These are phyloP conservation scores for Adineta ricciae DNA, from an alignment of 2,888 invertebrate species.

Conservation along the genomic window DNA sequence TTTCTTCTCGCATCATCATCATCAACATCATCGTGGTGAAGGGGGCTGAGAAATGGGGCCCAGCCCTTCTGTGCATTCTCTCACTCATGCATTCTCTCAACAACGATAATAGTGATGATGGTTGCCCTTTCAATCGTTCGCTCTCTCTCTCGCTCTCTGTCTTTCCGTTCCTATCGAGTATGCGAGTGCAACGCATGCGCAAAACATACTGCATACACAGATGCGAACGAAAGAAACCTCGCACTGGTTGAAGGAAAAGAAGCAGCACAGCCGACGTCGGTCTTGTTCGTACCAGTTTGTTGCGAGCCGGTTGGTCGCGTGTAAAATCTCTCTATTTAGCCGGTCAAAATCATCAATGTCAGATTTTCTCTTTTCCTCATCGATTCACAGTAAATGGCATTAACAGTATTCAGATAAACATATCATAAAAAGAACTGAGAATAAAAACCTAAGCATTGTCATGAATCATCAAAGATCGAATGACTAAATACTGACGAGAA, in stretches of 20 bases:
- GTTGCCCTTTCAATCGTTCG: background rate
- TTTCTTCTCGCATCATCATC: background rate
- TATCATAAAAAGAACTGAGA: background rate
- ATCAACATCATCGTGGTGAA: background rate
- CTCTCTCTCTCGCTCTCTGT: background rate
- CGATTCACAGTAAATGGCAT: background rate
- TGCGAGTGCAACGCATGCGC: background rate
- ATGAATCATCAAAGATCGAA: background rate
- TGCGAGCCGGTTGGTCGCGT: conserved; percentile 1
- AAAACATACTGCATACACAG: background rate
- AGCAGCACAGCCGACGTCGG: background rate
- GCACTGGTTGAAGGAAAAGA: background rate
- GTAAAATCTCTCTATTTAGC: background rate
- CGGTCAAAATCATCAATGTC: background rate
- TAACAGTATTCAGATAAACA: background rate
- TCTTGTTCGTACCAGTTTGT: conserved; percentile 13
- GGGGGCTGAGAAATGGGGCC: background rate
- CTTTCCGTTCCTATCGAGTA: background rate
- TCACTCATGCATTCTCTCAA: background rate
- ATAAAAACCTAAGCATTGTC: background rate
- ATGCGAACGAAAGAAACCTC: conserved; percentile 5
- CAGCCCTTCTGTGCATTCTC: background rate
- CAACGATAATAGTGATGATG: background rate
- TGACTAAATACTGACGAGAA: background rate
- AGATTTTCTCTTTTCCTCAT: background rate